These are phyloP conservation scores for Conger conger DNA, from an alignment of 2,113 vertebrate species.

Conservation along the genomic window DNA sequence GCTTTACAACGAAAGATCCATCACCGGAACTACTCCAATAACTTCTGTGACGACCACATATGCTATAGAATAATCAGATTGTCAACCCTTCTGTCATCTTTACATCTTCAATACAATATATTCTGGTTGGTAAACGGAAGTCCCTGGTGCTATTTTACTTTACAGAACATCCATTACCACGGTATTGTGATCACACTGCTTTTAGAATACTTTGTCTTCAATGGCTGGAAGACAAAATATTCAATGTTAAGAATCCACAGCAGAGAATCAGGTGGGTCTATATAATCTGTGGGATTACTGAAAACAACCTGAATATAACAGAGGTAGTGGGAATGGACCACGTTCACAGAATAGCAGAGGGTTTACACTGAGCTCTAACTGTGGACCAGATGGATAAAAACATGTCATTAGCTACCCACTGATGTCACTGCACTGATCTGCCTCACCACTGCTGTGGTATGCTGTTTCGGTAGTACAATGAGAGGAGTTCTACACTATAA, in stretches of 20 bases:
- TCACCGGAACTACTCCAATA: neutral
- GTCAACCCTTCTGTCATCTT: neutral
- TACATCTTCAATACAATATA: neutral
- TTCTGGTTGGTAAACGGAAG: neutral
- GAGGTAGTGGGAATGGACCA: neutral
- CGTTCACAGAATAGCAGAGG: neutral
- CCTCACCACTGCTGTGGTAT: slow-evolving; percentile 38
- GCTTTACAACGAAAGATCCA: neutral
- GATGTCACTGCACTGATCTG: slow-evolving; percentile 34
- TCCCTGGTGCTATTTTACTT: neutral
- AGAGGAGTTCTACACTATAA: slow-evolving; percentile 26
- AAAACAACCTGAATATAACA: neutral
- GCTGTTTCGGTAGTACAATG: slow-evolving; percentile 21
- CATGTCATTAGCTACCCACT: slow-evolving; percentile 37
- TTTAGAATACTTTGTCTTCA: neutral
- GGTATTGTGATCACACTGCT: neutral
- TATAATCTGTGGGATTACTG: neutral
- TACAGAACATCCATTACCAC: neutral
- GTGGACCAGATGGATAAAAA: slow-evolving; percentile 37
- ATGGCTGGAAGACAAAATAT: neutral
- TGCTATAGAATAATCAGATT: neutral
- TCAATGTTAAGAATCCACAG: neutral
- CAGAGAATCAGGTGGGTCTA: neutral
- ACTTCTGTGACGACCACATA: neutral
- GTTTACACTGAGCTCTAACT: neutral